Evolutionary conservation across 1,140 invertebrate genomes (phyloP).

Genomic region (Lasioglossum albipes): DNA sequence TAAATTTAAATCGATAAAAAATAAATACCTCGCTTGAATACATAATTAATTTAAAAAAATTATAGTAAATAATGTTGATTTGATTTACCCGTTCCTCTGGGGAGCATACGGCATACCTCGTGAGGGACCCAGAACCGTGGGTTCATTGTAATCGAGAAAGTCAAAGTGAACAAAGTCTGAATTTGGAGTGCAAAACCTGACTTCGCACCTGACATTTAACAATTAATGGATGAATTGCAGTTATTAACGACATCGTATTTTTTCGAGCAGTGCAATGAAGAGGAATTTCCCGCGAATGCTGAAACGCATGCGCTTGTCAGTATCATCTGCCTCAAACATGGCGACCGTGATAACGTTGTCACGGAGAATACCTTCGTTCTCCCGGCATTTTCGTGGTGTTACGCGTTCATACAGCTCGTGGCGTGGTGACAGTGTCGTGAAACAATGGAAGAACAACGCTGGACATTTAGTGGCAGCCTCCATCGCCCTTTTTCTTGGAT

Average conservation of each 20-base stretch:
- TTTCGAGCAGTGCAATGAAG: background rate
- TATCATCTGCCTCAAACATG: constrained; percentile 46
- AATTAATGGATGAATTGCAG: background rate
- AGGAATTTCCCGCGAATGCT: background rate
- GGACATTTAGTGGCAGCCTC: constrained; percentile 46
- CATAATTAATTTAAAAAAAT: no score
- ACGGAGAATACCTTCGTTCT: constrained; percentile 12
- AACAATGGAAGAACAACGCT: constrained; percentile 40
- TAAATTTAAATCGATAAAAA: no score
- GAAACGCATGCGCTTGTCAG: constrained; percentile 36
- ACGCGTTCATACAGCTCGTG: constrained; percentile 40
- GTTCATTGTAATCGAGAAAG: no score
- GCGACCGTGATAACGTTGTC: constrained; percentile 53
- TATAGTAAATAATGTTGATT: no score
- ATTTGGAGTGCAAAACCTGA: no score
- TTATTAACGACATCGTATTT: background rate
- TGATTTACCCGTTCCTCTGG: no score
- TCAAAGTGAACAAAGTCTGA: no score
- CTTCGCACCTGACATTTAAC: no score
- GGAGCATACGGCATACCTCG: no score
- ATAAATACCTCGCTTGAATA: no score
- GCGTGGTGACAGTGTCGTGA: constrained; percentile 1
- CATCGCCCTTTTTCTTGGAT: constrained; percentile 52
- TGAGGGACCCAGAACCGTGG: no score
- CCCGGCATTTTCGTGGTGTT: constrained; percentile 43